Evolutionary conservation across 2,888 invertebrate genomes (phyloP), one percentile per base, ranked within the genome.

Genomic region (Ichneumoninae sp.): DNA sequence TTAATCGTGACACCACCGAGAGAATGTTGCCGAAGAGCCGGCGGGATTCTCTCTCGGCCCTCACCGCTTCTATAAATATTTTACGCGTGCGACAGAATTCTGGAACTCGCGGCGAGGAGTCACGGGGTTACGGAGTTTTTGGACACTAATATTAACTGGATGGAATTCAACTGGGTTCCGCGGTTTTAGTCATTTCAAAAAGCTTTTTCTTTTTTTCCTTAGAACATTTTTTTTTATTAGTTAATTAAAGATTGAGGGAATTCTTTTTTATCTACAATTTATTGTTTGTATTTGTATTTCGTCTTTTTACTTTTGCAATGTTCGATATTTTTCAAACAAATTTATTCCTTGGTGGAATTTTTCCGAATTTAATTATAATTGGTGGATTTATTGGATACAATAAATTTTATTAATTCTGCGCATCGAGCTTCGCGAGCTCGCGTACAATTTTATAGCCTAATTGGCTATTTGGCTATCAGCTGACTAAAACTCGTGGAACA

Each of bases 1-100:
- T 75, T 65, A 52, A 75, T 75, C 65, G 74, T 75, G 30, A 65
- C 74, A 50, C 74, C 33, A 10, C 50, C 47, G 74, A 57, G 65
- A 33, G 65, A 40, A 75, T 26, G 33, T 65, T 33, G 65, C 50
- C 63, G 65, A 22, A 75, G n/a, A 75, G 33, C 13, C 63, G 19
- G 19, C 65, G 47, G 33, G 19, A 75, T 75, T 75, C 36, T 75
- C 74, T 63, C 50, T 50, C 16, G 66, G 26, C 60, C 66, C 19
- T 40, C 19, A 40, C 40, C 13, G 22, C 22, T 47, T 44, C 44
- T 44, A 44, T 44, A 4, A 68, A 44, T 44, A 44, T 22, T 16
- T 22, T 19, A 22, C 19, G 13, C 65, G 63, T 22, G 33, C 50
- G 65, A 65, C 74, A 36, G 50, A 75, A 75, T 75, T 75, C 74